These are phyloP conservation scores for Gambelia wislizenii DNA, from an alignment of 2,797 vertebrate genomes.

Conservation along the genomic window DNA sequence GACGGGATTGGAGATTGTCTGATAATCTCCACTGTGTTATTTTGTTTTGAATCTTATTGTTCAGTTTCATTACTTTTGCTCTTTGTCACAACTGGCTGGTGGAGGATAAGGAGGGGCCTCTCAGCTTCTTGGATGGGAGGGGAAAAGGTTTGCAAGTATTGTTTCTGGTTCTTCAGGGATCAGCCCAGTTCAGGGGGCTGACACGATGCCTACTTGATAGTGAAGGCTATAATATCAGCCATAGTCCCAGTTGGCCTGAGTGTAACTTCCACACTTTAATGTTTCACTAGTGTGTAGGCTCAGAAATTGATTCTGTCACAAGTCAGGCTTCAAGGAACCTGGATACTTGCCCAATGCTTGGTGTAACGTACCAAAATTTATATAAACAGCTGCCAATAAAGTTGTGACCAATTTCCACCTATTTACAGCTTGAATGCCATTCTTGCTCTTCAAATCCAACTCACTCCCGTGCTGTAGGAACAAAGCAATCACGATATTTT, in stretches of 20 bases:
- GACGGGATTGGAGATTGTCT: no score
- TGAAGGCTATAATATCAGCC: background rate
- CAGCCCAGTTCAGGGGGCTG: no score
- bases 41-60: background rate
- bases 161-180: no score
- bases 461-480: no score
- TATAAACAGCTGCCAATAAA: background rate
- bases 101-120: background rate
- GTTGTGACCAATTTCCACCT: background rate
- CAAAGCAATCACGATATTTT: no score
- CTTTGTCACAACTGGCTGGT: background rate
- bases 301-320: background rate
- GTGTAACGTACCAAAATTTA: background rate
- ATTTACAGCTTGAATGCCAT: background rate
- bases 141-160: no score
- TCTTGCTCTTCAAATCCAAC: background rate
- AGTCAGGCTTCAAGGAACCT: background rate
- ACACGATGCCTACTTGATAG: background rate
- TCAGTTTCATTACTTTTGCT: background rate
- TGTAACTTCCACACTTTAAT: background rate
- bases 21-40: no score
- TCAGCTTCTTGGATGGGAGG: background rate
- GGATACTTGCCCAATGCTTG: background rate
- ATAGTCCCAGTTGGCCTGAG: background rate
- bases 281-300: background rate